Percentiles rank a stretch among this genome's conserved stretches.
These are phyloP conservation scores for Drosophila paulistorum DNA, from an alignment of 1,140 invertebrate species.

Conservation along the genomic window DNA sequence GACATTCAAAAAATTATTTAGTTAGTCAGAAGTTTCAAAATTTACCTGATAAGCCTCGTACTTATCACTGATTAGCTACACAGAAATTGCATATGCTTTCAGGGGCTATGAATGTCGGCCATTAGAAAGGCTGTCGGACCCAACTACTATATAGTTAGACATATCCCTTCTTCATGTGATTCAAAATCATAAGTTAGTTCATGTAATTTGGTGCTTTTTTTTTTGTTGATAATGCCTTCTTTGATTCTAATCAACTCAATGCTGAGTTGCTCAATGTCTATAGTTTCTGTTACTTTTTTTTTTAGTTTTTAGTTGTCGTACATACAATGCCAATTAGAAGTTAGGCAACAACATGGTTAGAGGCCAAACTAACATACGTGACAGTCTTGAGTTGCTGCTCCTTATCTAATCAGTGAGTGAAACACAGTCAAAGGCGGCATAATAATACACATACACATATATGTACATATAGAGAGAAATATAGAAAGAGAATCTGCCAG, in stretches of 20 bases:
- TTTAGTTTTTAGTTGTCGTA: conserved; percentile 27
- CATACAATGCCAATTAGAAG: conserved; percentile 76
- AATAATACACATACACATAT: neutral
- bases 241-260: conserved; percentile 1
- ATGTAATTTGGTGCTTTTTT: neutral
- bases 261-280: conserved; percentile 42
- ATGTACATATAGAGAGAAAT: neutral
- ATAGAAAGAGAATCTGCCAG: conserved; percentile 18
- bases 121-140: too few relatives aligned
- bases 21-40: neutral
- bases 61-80: conserved; percentile 3
- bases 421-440: too few relatives aligned
- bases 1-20: neutral
- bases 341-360: conserved; percentile 51
- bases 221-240: conserved; percentile 7
- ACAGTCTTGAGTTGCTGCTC: conserved; percentile 52
- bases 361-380: conserved; percentile 17
- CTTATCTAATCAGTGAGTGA: conserved; percentile 48
- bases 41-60: neutral
- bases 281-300: conserved; percentile 6
- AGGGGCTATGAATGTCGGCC: too few relatives aligned
- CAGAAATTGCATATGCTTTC: neutral
- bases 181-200: neutral
- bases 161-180: neutral
- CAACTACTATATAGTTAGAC: too few relatives aligned